phyloP scores from a whole-genome alignment of 2,888 invertebrate species.

The Cephonodes hylas region DNA sequence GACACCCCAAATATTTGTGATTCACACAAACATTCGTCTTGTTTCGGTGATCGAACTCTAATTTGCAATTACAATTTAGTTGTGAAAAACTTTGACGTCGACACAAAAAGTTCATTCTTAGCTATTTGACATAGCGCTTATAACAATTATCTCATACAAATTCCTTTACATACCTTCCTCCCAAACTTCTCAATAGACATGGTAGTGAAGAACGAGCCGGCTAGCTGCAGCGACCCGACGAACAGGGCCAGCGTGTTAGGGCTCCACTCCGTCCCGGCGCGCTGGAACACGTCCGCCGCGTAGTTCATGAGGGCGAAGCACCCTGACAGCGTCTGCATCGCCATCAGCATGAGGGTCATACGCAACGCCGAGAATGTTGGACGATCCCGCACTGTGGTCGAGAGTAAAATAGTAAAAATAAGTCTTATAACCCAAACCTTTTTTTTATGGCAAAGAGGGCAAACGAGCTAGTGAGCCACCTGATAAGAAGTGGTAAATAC shows the following conservation, averaged over 20 bases:
- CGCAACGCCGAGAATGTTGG: constrained; percentile 56
- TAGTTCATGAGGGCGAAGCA: constrained; percentile 71
- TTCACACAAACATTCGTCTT: too few species aligned
- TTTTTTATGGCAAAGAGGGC: too few species aligned
- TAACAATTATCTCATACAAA: too few species aligned
- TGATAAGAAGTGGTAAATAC: too few species aligned
- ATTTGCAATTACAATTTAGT: too few species aligned
- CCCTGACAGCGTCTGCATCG: constrained; percentile 63
- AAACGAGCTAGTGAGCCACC: too few species aligned
- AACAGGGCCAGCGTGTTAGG: constrained; percentile 57
- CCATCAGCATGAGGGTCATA: constrained; percentile 56
- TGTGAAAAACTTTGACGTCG: too few species aligned
- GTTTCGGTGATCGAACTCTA: too few species aligned
- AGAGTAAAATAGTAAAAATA: background rate
- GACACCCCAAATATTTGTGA: too few species aligned
- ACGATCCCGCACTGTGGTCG: constrained; percentile 50
- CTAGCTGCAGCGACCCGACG: constrained; percentile 55
- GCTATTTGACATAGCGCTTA: too few species aligned
- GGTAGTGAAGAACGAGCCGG: constrained; percentile 60
- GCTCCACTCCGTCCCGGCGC: constrained; percentile 78
- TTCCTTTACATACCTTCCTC: constrained; percentile 46
- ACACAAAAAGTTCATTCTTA: too few species aligned
- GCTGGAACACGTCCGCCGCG: constrained; percentile 61
- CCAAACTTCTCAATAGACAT: constrained; percentile 63
- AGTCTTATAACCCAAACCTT: too few species aligned